Conservation (phyloP, 2,113 vertebrate species). For the Psilopsiagon aymara region DNA sequence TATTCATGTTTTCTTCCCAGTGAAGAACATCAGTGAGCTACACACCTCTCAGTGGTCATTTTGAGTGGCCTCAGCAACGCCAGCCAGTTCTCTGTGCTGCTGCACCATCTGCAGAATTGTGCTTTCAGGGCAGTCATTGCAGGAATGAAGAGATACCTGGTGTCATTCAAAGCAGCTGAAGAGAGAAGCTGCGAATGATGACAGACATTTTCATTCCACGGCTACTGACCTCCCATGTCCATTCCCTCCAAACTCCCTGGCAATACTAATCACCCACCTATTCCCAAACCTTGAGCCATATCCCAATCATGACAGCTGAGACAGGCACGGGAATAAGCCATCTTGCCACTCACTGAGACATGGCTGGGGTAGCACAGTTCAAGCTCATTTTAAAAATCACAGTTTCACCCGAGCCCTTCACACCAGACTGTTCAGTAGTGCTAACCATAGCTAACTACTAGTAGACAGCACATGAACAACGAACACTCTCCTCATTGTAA, state of each 20-base stretch:
- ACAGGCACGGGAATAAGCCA: neutral
- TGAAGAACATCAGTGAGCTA: neutral
- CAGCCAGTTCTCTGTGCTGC: neutral
- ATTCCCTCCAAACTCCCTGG: neutral
- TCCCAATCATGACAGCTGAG: neutral
- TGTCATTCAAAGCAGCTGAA: neutral
- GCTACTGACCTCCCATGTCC: neutral
- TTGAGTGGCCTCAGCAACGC: neutral
- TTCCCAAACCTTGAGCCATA: neutral
- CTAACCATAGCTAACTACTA: neutral
- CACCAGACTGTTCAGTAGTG: neutral
- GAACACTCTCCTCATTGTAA: neutral
- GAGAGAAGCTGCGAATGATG: neutral
- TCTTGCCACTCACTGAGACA: neutral
- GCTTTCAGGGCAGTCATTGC: conserved; percentile 21
- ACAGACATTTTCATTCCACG: neutral
- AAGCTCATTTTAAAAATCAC: neutral
- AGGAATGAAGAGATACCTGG: conserved; percentile 41
- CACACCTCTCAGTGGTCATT: neutral
- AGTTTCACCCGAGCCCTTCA: neutral
- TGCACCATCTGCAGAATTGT: conserved; percentile 14
- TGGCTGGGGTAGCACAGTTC: neutral
- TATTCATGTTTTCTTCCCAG: neutral
- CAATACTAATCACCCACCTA: neutral
- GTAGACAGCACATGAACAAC: neutral